A percentile compares a stretch with the other conserved stretches of the same genome.
Conservation (phyloP, 2,797 vertebrate species). For the Ctenosaura bakeri region DNA sequence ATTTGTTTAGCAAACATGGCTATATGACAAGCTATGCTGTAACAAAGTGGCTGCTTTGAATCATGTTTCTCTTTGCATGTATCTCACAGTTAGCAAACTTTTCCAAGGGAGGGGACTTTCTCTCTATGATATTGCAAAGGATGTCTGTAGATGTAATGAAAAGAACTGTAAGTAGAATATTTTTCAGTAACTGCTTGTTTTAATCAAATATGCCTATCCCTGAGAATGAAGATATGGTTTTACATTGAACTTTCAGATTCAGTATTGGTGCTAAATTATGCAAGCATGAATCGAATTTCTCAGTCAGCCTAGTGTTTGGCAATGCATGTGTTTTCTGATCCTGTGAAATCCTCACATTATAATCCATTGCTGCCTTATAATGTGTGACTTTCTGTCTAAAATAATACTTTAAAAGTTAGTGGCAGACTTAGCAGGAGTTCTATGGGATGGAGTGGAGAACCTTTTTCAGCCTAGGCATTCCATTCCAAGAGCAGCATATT, state of each 20-base stretch:
- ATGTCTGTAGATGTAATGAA: neutral
- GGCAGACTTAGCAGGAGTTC: neutral
- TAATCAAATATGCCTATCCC: neutral
- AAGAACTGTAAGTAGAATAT: neutral
- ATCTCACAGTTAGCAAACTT: neutral
- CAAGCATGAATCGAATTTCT: slow-evolving; percentile 10
- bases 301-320: neutral
- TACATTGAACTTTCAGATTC: neutral
- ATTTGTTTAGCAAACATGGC: slow-evolving; percentile 12
- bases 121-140: neutral
- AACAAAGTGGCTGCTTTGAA: neutral
- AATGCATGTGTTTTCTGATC: slow-evolving; percentile 16
- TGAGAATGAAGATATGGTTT: neutral
- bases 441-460: neutral
- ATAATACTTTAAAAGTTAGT: neutral
- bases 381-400: slow-evolving; percentile 9
- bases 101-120: neutral
- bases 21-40: neutral
- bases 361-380: slow-evolving; percentile 23
- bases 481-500: neutral
- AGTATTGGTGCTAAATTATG: slow-evolving; percentile 1
- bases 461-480: neutral
- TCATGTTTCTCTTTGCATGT: neutral
- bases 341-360: slow-evolving; percentile 10
- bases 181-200: neutral